Conservation (phyloP, 64 coral and sea anemone species). For the Pocillopora verrucosa region DNA sequence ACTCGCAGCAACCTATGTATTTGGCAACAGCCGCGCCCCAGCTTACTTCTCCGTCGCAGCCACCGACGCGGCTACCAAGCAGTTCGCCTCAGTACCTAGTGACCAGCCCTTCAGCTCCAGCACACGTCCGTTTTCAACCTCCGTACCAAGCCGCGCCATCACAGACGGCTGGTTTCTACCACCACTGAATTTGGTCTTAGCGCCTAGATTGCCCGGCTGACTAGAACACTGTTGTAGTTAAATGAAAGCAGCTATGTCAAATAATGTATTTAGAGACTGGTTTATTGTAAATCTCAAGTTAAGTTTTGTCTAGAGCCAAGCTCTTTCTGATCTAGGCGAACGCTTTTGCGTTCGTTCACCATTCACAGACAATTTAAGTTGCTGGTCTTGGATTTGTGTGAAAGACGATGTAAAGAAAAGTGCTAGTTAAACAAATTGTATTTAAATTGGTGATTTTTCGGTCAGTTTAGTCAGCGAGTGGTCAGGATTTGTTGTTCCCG, state of each 20-base stretch:
- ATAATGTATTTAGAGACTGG: not conserved
- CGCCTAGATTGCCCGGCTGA: not conserved
- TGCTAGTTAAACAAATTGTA: slow-evolving; percentile 23
- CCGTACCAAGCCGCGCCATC: slow-evolving; percentile 43
- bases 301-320: slow-evolving; percentile 33
- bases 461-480: slow-evolving; percentile 24
- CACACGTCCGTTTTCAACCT: slow-evolving; percentile 38
- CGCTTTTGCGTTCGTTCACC: not conserved
- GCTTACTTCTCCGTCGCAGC: slow-evolving; percentile 43
- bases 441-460: slow-evolving; percentile 26
- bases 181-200: not conserved
- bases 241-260: not conserved
- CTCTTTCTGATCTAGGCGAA: not conserved
- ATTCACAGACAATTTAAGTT: not conserved
- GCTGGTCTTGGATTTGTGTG: not conserved
- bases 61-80: slow-evolving; percentile 30
- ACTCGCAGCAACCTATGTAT: slow-evolving; percentile 9
- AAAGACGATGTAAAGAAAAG: not conserved
- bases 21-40: slow-evolving; percentile 14
- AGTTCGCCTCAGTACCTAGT: slow-evolving; percentile 30
- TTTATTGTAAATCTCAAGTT: not conserved
- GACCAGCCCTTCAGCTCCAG: slow-evolving; percentile 31
- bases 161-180: slow-evolving; percentile 42
- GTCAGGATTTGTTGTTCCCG: slow-evolving; percentile 21
- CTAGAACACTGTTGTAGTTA: not conserved